Evolutionary conservation across 1,140 invertebrate species (phyloP).

Genomic region (Chironomus striatipennis): DNA sequence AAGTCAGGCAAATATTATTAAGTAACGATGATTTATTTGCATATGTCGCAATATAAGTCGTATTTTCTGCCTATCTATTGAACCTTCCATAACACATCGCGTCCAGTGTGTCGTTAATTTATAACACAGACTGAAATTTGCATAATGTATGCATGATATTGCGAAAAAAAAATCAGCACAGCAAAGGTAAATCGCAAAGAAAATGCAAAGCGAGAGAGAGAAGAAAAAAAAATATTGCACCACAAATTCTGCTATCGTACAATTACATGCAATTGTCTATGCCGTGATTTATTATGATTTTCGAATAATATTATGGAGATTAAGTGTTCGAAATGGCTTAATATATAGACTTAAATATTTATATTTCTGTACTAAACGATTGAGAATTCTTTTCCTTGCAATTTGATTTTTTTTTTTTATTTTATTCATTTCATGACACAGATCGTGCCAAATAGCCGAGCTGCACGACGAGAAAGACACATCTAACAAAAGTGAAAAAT

Average conservation of each 20-base stretch:
- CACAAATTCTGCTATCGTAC: slow-evolving; percentile 19
- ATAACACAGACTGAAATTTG: slow-evolving; percentile 17
- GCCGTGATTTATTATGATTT: slow-evolving; percentile 23
- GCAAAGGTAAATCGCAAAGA: background rate
- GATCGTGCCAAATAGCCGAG: slow-evolving; percentile 11
- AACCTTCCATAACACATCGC: slow-evolving; percentile 16
- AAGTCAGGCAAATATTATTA: background rate
- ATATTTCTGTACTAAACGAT: background rate
- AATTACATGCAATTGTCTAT: slow-evolving; percentile 23
- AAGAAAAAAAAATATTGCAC: slow-evolving; percentile 18
- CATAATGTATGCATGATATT: slow-evolving; percentile 20
- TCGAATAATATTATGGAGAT: slow-evolving; percentile 23
- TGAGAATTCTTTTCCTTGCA: background rate
- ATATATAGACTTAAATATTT: slow-evolving; percentile 18
- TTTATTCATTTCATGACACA: background rate
- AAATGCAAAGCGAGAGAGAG: background rate
- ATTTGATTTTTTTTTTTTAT: slow-evolving; percentile 4
- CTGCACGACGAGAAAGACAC: background rate
- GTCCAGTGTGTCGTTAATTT: slow-evolving; percentile 20
- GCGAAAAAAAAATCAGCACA: slow-evolving; percentile 20
- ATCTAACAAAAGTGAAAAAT: background rate
- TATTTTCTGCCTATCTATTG: background rate
- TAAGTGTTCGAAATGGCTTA: slow-evolving; percentile 21
- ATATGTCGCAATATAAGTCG: slow-evolving; percentile 18
- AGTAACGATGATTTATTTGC: slow-evolving; percentile 23